phyloP scores from a whole-genome alignment of 2,888 invertebrate genomes.

The Cantharis lateralis region DNA sequence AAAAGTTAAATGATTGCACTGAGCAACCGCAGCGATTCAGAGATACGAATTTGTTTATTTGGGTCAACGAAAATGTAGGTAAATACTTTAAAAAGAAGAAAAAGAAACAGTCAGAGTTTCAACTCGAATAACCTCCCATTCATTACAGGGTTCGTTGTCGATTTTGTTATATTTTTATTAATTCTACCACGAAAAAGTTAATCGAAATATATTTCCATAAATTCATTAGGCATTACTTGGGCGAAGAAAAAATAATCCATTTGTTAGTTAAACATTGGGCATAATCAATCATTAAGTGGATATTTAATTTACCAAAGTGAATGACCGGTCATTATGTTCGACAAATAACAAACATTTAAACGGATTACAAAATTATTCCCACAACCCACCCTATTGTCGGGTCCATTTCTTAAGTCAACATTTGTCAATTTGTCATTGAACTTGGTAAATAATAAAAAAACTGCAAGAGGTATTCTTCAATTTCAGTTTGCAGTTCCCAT shows the following conservation, averaged over 20 bases:
- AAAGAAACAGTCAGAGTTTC: no score
- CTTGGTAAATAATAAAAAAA: background rate
- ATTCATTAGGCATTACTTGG: background rate
- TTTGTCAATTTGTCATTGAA: background rate
- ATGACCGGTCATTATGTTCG: conserved; percentile 17
- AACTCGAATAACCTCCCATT: background rate
- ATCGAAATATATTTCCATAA: background rate
- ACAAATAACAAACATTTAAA: conserved; percentile 4
- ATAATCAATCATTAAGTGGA: background rate
- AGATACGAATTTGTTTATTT: background rate
- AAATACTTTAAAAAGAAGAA: no score
- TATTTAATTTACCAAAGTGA: conserved; percentile 15
- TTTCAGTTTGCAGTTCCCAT: background rate
- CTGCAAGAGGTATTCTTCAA: background rate
- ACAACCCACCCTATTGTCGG: conserved; percentile 9
- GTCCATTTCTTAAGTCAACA: conserved; percentile 7
- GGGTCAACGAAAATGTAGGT: background rate
- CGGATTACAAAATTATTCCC: conserved; percentile 19
- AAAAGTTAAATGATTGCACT: background rate
- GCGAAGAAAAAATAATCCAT: background rate
- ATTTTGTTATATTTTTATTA: background rate
- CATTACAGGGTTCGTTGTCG: background rate
- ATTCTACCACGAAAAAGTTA: background rate
- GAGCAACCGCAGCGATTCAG: background rate
- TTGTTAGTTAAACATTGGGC: background rate